Conservation (phyloP, 2,113 vertebrate species). For the Pteruthius melanotis region DNA sequence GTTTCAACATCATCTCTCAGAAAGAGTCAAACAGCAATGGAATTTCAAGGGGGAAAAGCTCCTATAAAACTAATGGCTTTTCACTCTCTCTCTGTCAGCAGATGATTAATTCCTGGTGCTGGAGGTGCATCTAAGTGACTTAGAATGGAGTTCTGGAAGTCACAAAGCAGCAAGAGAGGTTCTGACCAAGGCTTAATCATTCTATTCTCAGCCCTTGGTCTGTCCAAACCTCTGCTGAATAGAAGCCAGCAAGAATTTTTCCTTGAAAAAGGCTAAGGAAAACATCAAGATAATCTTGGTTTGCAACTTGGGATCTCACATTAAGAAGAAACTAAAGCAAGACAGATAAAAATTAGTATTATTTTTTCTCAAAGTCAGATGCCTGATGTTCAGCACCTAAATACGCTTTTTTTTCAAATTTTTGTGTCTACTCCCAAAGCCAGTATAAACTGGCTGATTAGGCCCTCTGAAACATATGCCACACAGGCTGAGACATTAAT, state of each 20-base stretch:
- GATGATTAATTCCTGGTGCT: slow-evolving; percentile 55
- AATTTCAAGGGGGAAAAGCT: slow-evolving; percentile 28
- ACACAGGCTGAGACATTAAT: not conserved
- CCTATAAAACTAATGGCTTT: slow-evolving; percentile 19
- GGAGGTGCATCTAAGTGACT: slow-evolving; percentile 12
- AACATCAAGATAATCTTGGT: not conserved
- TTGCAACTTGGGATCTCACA: not conserved
- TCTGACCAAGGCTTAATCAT: slow-evolving; percentile 19
- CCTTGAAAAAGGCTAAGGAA: slow-evolving; percentile 13
- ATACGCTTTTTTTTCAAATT: not conserved
- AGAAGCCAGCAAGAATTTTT: slow-evolving; percentile 9
- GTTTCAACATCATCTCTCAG: slow-evolving; percentile 47
- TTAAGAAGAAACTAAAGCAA: not conserved
- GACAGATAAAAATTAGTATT: not conserved
- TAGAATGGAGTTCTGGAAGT: slow-evolving; percentile 23
- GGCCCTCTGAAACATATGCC: not conserved
- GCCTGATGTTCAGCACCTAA: not conserved
- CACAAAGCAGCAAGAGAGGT: slow-evolving; percentile 9
- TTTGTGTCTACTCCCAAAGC: not conserved
- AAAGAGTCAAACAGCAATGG: slow-evolving; percentile 34
- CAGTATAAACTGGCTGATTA: not conserved
- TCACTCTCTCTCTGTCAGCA: slow-evolving; percentile 13
- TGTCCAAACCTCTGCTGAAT: slow-evolving; percentile 3
- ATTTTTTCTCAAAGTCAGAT: not conserved
- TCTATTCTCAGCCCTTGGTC: not conserved